Evolutionary conservation across 2,888 invertebrate genomes (phyloP).

Genomic region (Monopis laevigella): DNA sequence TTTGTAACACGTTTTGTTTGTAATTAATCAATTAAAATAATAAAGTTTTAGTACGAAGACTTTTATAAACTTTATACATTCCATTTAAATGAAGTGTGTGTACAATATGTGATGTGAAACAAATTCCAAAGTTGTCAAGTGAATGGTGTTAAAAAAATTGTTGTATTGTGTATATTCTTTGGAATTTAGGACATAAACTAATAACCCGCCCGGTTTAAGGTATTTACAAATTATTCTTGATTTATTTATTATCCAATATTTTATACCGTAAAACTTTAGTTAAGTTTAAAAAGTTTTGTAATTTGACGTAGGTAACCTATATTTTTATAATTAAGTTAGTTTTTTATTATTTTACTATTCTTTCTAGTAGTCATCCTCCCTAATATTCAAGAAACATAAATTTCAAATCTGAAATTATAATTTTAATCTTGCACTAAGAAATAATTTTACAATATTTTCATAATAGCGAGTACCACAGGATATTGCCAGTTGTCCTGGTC

Average conservation of each 20-base stretch:
- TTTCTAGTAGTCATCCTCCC: neutral
- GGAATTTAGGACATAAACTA: conserved; percentile 1
- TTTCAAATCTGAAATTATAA: no score
- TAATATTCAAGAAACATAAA: neutral
- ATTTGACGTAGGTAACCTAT: neutral
- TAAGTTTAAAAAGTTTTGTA: neutral
- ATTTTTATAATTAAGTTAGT: neutral
- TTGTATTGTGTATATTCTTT: neutral
- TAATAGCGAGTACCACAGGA: no score
- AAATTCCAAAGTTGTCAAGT: neutral
- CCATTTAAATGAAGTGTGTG: neutral
- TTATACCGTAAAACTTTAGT: neutral
- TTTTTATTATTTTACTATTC: neutral
- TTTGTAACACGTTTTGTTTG: no score
- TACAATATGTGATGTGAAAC: neutral
- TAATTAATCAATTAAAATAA: no score
- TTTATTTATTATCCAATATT: neutral
- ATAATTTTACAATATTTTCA: no score
- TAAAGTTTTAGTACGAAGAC: conserved; percentile 2
- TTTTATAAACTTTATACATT: neutral
- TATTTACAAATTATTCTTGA: neutral
- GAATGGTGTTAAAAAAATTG: conserved; percentile 3
- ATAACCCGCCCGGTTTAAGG: conserved; percentile 7
- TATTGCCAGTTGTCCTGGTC: no score
- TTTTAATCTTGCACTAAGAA: no score